Conservation (phyloP, 2,113 vertebrate genomes). For the Menidia beryllina region DNA sequence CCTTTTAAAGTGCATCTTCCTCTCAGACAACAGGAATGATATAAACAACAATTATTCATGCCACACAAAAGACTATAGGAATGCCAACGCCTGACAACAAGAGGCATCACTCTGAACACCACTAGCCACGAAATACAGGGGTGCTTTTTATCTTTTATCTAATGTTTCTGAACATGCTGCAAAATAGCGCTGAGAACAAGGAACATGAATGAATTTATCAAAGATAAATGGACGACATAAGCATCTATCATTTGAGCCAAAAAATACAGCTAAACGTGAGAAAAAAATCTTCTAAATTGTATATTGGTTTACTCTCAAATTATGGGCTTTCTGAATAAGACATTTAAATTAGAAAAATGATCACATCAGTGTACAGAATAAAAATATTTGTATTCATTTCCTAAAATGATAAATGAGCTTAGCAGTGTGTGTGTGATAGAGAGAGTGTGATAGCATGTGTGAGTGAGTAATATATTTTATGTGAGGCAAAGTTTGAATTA, state of each 20-base stretch:
- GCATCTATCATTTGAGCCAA: neutral
- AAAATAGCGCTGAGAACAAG: neutral
- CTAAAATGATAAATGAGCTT: too few relatives aligned
- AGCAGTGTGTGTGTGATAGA: too few relatives aligned
- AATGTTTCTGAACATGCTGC: neutral
- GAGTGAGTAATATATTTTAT: too few relatives aligned
- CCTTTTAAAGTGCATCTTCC: neutral
- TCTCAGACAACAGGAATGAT: neutral
- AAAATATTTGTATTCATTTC: too few relatives aligned
- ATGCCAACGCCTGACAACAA: neutral
- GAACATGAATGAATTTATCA: neutral
- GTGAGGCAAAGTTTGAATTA: too few relatives aligned
- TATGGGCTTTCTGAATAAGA: too few relatives aligned
- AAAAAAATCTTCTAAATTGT: too few relatives aligned
- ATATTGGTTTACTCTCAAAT: too few relatives aligned
- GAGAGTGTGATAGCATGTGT: too few relatives aligned
- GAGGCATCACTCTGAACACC: neutral
- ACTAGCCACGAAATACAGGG: too few relatives aligned
- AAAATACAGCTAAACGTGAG: neutral
- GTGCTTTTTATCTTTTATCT: too few relatives aligned
- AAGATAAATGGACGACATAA: neutral
- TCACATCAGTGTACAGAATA: neutral
- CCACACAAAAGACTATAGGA: neutral
- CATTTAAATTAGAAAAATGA: conserved; percentile 9
- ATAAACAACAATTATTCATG: neutral